phyloP scores from a whole-genome alignment of 2,797 vertebrate species.

The Cuculus canorus region DNA sequence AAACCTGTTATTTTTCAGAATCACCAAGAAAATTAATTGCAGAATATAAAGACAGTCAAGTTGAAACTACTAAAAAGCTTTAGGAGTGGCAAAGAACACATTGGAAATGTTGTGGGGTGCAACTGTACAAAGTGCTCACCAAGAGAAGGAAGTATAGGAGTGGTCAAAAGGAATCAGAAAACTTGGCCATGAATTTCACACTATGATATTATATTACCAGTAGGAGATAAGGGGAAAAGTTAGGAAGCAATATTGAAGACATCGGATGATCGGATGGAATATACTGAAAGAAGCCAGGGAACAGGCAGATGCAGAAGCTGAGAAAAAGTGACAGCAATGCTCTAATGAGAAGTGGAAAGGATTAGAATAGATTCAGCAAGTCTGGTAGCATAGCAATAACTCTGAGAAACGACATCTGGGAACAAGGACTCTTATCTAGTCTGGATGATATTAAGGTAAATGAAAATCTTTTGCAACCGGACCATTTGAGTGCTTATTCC shows the following conservation, averaged over 20 bases:
- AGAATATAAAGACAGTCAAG: background rate
- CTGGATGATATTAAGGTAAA: constrained; percentile 54
- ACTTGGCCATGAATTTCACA: background rate
- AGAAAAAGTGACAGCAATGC: constrained; percentile 34
- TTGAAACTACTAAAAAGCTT: background rate
- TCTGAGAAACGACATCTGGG: constrained; percentile 57
- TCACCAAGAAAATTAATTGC: background rate
- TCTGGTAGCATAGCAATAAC: constrained; percentile 1
- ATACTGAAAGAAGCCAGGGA: constrained; percentile 15
- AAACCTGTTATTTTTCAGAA: background rate
- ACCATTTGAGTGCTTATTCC: constrained; percentile 14
- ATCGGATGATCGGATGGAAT: background rate
- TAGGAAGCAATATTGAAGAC: constrained; percentile 1
- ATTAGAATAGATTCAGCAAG: constrained; percentile 2
- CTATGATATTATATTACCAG: background rate
- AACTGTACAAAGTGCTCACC: background rate
- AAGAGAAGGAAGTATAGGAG: background rate
- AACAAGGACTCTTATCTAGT: constrained; percentile 45
- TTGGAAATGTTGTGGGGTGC: background rate
- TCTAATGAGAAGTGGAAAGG: constrained; percentile 33
- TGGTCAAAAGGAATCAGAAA: background rate
- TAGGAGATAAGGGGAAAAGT: background rate
- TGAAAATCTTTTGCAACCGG: constrained; percentile 49
- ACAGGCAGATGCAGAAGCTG: background rate
- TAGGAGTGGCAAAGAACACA: background rate